These are phyloP conservation scores for Cephalotes varians DNA, from an alignment of 2,888 invertebrate species.

Conservation along the genomic window DNA sequence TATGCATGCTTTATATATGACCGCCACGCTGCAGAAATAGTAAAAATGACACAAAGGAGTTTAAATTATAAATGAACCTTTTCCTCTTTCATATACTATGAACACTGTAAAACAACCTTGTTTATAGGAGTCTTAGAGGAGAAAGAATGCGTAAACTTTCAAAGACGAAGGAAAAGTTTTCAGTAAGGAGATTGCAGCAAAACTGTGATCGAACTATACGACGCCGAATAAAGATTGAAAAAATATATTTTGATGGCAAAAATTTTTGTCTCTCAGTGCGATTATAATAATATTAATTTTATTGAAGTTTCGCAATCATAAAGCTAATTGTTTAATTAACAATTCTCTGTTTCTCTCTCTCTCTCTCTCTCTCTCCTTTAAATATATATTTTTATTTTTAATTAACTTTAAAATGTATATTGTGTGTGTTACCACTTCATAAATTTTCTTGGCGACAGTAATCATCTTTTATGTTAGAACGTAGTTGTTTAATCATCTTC, in stretches of 20 bases:
- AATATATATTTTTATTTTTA: not conserved
- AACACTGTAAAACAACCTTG: slow-evolving; percentile 25
- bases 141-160: slow-evolving; percentile 11
- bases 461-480: not conserved
- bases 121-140: not conserved
- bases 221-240: not conserved
- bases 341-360: not conserved
- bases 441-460: not conserved
- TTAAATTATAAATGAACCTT: slow-evolving; percentile 21
- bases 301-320: not conserved
- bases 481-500: not conserved
- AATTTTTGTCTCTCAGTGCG: slow-evolving; percentile 18
- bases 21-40: not conserved
- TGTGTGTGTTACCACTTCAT: not conserved
- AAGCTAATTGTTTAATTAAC: not conserved
- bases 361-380: not conserved
- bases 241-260: not conserved
- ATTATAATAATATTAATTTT: slow-evolving; percentile 23
- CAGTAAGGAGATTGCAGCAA: slow-evolving; percentile 18
- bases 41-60: slow-evolving; percentile 19
- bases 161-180: not conserved
- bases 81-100: not conserved
- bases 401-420: slow-evolving; percentile 4
- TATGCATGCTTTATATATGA: not conserved
- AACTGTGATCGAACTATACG: slow-evolving; percentile 27